Evolutionary conservation across 2,888 invertebrate genomes (phyloP), one percentile per base, ranked within the genome.

Genomic region (Archaeoteleia sp.): DNA sequence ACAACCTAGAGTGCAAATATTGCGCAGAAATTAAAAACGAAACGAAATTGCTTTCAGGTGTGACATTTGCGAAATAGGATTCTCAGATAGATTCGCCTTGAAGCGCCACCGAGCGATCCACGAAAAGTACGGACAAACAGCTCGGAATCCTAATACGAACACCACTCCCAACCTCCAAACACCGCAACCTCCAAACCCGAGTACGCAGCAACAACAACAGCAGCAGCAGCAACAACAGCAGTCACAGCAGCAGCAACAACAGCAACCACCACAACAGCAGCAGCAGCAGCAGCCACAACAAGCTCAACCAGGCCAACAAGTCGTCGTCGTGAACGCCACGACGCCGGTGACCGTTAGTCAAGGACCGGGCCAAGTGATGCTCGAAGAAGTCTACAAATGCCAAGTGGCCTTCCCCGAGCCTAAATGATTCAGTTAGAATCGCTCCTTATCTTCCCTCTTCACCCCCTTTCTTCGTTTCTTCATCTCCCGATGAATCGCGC

Each of bases 31-130:
- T n/a, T n/a, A n/a, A n/a, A n/a, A n/a, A n/a, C n/a, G n/a, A n/a
- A n/a, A n/a, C n/a, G n/a, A n/a, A n/a, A n/a, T n/a, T n/a, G n/a
- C 30, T 27, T 40, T 23, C 77, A 92, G 94, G 82, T 95, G 95
- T 84, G 93, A 93, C 73, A 93, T 92, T 51, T 95, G 95, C 82
- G 94, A 93, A 67, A 95, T 95, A 34, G 94, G 94, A 48, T 95
- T 95, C 83, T 93, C 94, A 15, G 95, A 95, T 85, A 89, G 95
- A 70, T 95, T 95, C 82, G 95, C 95, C 13, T 87, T 95, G 62
- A 95, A 95, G 80, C 88, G 95, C 67, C 95, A 95, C 82, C 89
- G 94, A 72, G 93, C 93, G 74, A 95, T 95, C 74, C 95, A 95
- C 84, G 94, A 95, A 77, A 95, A 95, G 86, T 95, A 95, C 81